Conservation (phyloP, 2,888 invertebrate species). For the Sclerodermus sp. region DNA sequence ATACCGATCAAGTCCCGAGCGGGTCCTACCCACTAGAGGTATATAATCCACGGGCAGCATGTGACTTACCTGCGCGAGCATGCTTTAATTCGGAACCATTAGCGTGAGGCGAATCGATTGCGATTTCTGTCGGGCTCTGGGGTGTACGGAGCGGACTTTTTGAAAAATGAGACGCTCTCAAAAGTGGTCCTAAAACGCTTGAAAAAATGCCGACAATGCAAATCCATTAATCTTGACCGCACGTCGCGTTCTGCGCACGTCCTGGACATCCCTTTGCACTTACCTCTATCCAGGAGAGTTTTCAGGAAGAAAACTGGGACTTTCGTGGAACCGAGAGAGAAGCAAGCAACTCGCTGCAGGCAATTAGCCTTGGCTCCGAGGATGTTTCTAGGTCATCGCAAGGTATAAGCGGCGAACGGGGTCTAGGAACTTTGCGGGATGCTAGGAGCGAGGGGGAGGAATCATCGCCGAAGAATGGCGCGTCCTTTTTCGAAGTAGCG, state of each 20-base stretch:
- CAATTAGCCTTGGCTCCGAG: too few species aligned
- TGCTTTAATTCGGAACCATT: constrained; percentile 54
- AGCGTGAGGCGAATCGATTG: constrained; percentile 48
- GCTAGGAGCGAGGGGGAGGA: too few species aligned
- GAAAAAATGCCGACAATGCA: constrained; percentile 57
- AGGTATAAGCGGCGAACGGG: not conserved
- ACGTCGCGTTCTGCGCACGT: not conserved
- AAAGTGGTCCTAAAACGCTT: constrained; percentile 57
- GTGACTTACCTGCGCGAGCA: constrained; percentile 18
- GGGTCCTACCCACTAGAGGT: too few species aligned
- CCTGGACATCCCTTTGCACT: constrained; percentile 46
- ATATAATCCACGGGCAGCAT: too few species aligned
- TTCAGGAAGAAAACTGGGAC: not conserved
- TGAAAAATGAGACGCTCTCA: constrained; percentile 54
- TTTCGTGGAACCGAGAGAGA: not conserved
- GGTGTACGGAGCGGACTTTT: constrained; percentile 38
- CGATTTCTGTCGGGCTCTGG: constrained; percentile 45
- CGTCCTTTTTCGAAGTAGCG: too few species aligned
- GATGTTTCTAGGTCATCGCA: not conserved
- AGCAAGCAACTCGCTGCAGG: too few species aligned
- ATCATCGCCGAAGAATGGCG: too few species aligned
- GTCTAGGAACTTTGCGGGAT: not conserved
- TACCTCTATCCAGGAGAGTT: constrained; percentile 13
- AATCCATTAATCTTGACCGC: constrained; percentile 55
- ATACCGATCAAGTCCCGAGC: too few species aligned